Evolutionary conservation across 2,113 vertebrate genomes (phyloP).

Genomic region (Caranx melampygus): DNA sequence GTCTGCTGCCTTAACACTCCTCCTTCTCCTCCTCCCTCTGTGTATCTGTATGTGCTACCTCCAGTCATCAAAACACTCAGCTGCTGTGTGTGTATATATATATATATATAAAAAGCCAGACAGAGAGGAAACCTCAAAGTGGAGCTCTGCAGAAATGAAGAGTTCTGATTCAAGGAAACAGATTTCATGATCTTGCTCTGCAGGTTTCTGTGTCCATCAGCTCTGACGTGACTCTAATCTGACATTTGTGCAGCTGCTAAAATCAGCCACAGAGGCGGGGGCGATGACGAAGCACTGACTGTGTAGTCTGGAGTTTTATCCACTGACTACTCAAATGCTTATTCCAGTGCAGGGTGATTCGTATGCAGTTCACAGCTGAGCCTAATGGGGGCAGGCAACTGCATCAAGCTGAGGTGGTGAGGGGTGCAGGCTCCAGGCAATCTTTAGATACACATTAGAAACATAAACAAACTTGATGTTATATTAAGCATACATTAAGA

Average conservation of each 20-base stretch:
- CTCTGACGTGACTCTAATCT: not conserved
- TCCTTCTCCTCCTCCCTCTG: conserved; percentile 26
- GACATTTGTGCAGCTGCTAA: not conserved
- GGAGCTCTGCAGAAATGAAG: not conserved
- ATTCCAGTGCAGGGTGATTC: conserved; percentile 14
- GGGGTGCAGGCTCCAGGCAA: conserved; percentile 28
- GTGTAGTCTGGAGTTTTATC: not conserved
- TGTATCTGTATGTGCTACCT: conserved; percentile 39
- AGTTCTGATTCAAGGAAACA: not conserved
- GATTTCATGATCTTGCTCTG: not conserved
- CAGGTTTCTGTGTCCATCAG: not conserved
- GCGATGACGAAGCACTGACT: conserved; percentile 1
- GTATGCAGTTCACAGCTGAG: conserved; percentile 55
- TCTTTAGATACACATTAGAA: conserved; percentile 31
- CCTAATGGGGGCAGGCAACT: conserved; percentile 74
- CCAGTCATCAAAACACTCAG: conserved; percentile 57
- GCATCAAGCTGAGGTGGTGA: conserved; percentile 46
- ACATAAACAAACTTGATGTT: conserved; percentile 27
- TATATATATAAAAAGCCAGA: not conserved
- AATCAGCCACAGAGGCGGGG: not conserved
- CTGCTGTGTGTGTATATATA: not conserved
- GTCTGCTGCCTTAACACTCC: conserved; percentile 47
- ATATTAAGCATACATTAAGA: conserved; percentile 47
- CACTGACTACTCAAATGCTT: not conserved
- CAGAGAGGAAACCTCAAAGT: conserved; percentile 30